Evolutionary conservation across 2,888 invertebrate genomes (phyloP), one percentile per base, ranked within the genome.

Genomic region (Platycheirus albimanus): DNA sequence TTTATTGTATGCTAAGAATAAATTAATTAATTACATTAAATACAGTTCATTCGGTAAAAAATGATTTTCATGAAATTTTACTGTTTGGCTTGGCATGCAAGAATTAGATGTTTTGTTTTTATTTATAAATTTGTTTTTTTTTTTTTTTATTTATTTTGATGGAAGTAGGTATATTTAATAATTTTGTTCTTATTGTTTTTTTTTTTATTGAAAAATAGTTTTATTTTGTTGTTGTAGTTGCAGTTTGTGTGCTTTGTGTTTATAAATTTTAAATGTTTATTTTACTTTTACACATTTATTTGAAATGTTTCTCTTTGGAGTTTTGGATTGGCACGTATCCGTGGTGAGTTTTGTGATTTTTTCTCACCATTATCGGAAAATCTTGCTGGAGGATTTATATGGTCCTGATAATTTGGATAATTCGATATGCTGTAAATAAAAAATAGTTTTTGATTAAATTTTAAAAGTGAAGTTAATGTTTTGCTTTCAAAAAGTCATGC

Each of bases 341-440:
- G 89, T 86, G 91, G 91, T 85, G 91, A 89, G 88, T 92, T 89
- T 85, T 90, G 90, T 63, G 89, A 87, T 87, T 90, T 90, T 89
- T 88, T 86, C 85, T 91, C 91, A 86, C 89, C 92, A 85, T 88
- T 87, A 87, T 97, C 96, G 87, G 96, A 96, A 93, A 97, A 97
- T 85, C 96, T 94, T 88, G 95, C 94, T 88, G 96, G 96, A 88
- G 96, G 96, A 92, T 96, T 95, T 89, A 96, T 95, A 91, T 95
- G 94, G 88, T 95, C 95, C 92, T 94, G 95, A 93, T 95, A 95
- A 91, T 94, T 95, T 87, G 94, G 94, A 91, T 94, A 94, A 91
- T 95, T 95, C 87, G 95, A 95, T 93, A 95, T 95, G 92, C 95
- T 95, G 92, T 86, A 92, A 88, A 51, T 20, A 49, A 24, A 7